Base-by-base conservation (phyloP, 2,797 vertebrate genomes). In the Hafferia zeledoni region DNA sequence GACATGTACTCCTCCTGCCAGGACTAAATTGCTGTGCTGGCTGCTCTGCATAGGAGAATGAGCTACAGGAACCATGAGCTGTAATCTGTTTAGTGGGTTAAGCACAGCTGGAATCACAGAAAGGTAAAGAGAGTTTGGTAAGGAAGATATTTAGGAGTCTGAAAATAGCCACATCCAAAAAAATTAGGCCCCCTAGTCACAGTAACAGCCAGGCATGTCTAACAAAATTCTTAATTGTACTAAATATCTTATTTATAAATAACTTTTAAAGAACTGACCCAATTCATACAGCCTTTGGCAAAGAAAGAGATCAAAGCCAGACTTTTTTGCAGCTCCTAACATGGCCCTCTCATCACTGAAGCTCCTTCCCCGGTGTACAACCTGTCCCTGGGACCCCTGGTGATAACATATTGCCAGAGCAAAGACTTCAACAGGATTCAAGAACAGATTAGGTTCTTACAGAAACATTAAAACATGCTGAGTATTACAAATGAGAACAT, bases 11-110 rank as follows among this genome's bases (percentile, higher is more conserved):
- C 10, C n/a, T 83, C 35, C 33, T 14, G 5, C 18, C 22, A 39
- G 13, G 24, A 47, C 47, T 50, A 50, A 50, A 37, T 5, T 74
- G 11, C 33, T 30, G 1, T 0, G 0, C 8, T 41, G 9, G 14
- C 39, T 69, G 17, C 5, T 2, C 30, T 47, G 11, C 16, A 10
- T 0, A 3, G 15, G 17, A 52, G 15, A 56, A 63, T 1, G 4
- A 53, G 18, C 23, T 79, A 37, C 43, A 31, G 31, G 5, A 78
- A 6, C 31, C 10, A 0, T 13, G 13, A 64, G 19, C 15, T 49
- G 5, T 33, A 37, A 24, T 35, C 9, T 19, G 0, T 60, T 72
- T 25, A 13, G 25, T 52, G 69, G 19, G 12, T 43, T 83, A 37
- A 5, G 23, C 19, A 49, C 6, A 31, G 31, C 18, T 71, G 37